Evolutionary conservation across 2,888 invertebrate genomes (phyloP), one percentile per base, ranked within the genome.

Genomic region (Torymus tubicola): DNA sequence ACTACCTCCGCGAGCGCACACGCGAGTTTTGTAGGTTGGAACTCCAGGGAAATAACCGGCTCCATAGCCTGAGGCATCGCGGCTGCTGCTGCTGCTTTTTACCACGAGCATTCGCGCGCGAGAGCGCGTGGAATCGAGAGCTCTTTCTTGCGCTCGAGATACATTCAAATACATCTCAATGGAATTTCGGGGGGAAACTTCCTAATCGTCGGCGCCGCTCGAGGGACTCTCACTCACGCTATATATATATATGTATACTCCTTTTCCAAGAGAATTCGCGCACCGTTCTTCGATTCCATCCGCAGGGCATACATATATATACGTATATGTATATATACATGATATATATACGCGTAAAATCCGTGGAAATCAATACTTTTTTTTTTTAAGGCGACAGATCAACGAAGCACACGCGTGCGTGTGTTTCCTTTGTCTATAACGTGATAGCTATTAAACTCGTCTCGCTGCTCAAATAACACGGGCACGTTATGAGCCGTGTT

Each of bases 391-490:
- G n/a, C n/a, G n/a, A n/a, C n/a, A 68, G 57, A 24, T 42, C 16
- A 8, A 31, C 31, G 31, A 2, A 2, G 4, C n/a, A n/a, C n/a
- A n/a, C n/a, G n/a, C 31, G 31, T 8, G 31, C 31, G 31, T 31
- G 31, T 31, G 31, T 31, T 31, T 31, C 55, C 16, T 68, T 57
- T 16, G 24, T 57, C 57, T 69, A 57, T 16, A 31, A 31, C 31
- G 69, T 31, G 8, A 14, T 24, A n/a, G 69, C 69, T 57, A 69
- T 69, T 57, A 57, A 69, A 21, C 69, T 31, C 57, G 24, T 68
- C 57, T 14, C 21, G 24, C 13, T 14, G 31, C 10, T 69, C 57
- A 16, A 57, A 55, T 21, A 24, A 5, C 64, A n/a, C 42, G 50
- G 12, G 11, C 8, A n/a, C 64, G 42, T 10, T 31, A 31, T 31